Evolutionary conservation across 2,888 invertebrate species (phyloP).

Genomic region (Drosophila rubida): DNA sequence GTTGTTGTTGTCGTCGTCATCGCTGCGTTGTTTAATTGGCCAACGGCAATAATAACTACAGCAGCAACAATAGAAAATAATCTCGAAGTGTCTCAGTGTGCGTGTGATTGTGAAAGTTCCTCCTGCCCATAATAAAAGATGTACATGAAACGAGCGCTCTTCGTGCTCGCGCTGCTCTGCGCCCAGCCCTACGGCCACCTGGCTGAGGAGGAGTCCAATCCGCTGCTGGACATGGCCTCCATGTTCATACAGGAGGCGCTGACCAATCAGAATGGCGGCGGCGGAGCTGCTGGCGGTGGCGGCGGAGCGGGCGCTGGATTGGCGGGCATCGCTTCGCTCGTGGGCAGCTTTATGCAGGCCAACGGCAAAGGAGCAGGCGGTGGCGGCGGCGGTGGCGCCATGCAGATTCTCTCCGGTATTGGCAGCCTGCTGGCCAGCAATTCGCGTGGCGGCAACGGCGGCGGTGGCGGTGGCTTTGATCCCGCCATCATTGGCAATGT

Average conservation of each 20-base stretch:
- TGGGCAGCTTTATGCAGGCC: slow-evolving; percentile 89
- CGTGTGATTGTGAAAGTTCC: slow-evolving; percentile 83
- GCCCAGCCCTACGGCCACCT: slow-evolving; percentile 76
- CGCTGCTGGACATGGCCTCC: slow-evolving; percentile 89
- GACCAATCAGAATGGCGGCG: slow-evolving; percentile 82
- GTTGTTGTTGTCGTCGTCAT: slow-evolving; percentile 39
- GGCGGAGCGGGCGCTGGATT: slow-evolving; percentile 83
- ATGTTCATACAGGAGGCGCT: slow-evolving; percentile 88
- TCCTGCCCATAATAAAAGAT: slow-evolving; percentile 63
- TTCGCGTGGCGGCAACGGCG: slow-evolving; percentile 81
- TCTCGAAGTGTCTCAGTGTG: slow-evolving; percentile 60
- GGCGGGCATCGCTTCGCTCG: slow-evolving; percentile 88
- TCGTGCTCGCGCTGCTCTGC: slow-evolving; percentile 78
- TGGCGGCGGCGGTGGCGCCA: slow-evolving; percentile 79
- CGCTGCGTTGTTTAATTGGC: slow-evolving; percentile 73
- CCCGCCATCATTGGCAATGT: slow-evolving; percentile 87
- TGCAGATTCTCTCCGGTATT: slow-evolving; percentile 84
- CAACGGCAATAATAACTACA: slow-evolving; percentile 25
- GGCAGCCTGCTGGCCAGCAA: slow-evolving; percentile 82
- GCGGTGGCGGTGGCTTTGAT: slow-evolving; percentile 86
- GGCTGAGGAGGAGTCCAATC: slow-evolving; percentile 86
- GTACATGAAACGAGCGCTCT: slow-evolving; percentile 76
- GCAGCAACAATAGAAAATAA: slow-evolving; percentile 27
- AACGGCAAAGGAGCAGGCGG: slow-evolving; percentile 83
- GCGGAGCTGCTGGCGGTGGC: slow-evolving; percentile 84